Percentiles rank a stretch among this genome's conserved stretches.
Evolutionary conservation across 2,113 vertebrate genomes (phyloP).

Genomic region (Heloderma charlesbogerti): DNA sequence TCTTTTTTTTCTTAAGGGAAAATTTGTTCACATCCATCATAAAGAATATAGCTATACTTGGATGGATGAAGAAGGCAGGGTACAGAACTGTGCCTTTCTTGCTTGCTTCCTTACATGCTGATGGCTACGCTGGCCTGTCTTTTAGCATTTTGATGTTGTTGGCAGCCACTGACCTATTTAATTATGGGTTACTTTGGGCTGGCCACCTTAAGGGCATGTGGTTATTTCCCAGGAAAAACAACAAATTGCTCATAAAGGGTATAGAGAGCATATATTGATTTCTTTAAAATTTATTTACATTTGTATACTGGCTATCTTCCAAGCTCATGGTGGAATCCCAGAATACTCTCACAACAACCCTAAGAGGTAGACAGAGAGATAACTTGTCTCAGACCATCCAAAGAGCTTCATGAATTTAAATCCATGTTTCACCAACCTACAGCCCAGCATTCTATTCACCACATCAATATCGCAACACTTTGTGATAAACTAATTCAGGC

Average conservation of each 20-base stretch:
- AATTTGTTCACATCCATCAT: not conserved
- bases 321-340: not conserved
- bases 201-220: not conserved
- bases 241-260: not conserved
- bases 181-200: not conserved
- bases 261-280: not conserved
- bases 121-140: no score
- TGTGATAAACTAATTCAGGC: not conserved
- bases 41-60: not conserved
- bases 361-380: not conserved
- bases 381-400: not conserved
- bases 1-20: not conserved
- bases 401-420: not conserved
- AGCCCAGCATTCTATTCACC: not conserved
- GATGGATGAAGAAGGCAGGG: no score
- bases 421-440: no score
- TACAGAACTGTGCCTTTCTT: no score
- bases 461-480: no score
- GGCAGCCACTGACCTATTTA: not conserved
- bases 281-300: not conserved
- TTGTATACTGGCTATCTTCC: not conserved
- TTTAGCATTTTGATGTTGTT: no score
- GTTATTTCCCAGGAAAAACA: not conserved
- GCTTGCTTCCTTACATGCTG: no score
- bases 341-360: not conserved